Percentiles rank a stretch among this genome's conserved stretches.
phyloP scores from a whole-genome alignment of 2,888 invertebrate species.

The Dicycla oo region DNA sequence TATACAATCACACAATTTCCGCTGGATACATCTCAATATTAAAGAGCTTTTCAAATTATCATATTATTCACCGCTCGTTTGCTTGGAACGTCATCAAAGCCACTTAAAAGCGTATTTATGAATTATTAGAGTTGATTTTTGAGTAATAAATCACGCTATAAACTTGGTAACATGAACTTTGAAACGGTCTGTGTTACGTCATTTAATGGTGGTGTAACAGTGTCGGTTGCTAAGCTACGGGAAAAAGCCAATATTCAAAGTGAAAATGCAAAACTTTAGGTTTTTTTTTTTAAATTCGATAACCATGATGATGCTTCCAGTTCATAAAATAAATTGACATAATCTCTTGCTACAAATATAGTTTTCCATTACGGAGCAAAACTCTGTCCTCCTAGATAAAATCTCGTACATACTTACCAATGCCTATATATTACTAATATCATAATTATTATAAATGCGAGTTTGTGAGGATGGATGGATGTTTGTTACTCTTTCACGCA shows the following conservation, averaged over 20 bases:
- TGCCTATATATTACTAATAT: no score
- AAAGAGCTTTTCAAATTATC: constrained; percentile 51
- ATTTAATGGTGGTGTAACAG: constrained; percentile 16
- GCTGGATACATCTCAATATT: constrained; percentile 58
- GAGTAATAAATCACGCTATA: constrained; percentile 55
- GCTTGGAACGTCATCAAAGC: constrained; percentile 57
- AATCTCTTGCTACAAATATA: no score
- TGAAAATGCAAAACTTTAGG: no score
- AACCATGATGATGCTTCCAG: no score
- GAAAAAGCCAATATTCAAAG: background rate
- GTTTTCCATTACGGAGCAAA: no score
- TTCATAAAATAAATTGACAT: no score
- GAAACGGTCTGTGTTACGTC: constrained; percentile 45
- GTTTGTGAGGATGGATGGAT: no score
- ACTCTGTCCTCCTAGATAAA: no score
- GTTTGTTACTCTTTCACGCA: no score
- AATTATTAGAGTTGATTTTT: constrained; percentile 44
- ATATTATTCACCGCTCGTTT: constrained; percentile 42
- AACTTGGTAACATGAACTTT: constrained; percentile 52
- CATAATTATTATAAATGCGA: no score
- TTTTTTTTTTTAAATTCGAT: no score
- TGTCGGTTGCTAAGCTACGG: background rate
- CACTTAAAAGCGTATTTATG: constrained; percentile 51
- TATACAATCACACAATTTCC: constrained; percentile 33
- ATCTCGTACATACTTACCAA: no score